Base-by-base conservation (phyloP, 1,140 invertebrate species). In the Sinonovacula constricta region DNA sequence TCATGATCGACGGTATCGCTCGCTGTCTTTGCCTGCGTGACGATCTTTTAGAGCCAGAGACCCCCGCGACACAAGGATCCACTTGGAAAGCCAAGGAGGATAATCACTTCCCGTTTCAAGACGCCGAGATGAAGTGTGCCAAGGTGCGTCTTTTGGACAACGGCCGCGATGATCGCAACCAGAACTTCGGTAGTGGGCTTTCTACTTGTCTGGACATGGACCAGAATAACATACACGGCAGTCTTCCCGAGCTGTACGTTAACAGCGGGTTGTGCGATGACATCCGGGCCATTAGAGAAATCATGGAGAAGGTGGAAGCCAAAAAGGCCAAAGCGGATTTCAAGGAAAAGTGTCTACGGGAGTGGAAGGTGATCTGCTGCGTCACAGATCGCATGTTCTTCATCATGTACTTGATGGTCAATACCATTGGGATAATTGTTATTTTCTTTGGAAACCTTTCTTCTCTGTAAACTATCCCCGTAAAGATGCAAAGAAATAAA, bases 311-410 rank as follows among this genome's bases (percentile, higher is more conserved):
- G 22, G 67, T 84, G 68, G 67, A 82, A 26, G 83, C 85, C 7
- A 82, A 82, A 65, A 62, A 77, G 45, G 57, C 36, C 7, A 71
- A 83, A 30, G 79, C 74, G 30, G 87, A 88, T 36, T 65, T 84
- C 18, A 81, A 81, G 36, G 85, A 88, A 33, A 79, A 82, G 75
- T 80, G 81, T 12, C 54, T 85, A 12, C 67, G 81, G 51, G 90
- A 91, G 74, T 92, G 91, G 91, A 82, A 88, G 59, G 81, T 88
- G 22, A 87, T 91, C 5, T 90, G 89, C 7, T 87, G 90, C 54
- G 88, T 91, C 15, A 81, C 90, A 3, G 91, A 92, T 70, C 72
- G 91, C 34, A 62, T 91, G 3, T 91, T 91, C 69, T 92, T 92
- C 83, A 87, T 88, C 54, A 67, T 87, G 0, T 92, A 92, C 72